A percentile compares a stretch with the other conserved stretches of the same genome.
Evolutionary conservation across 2,113 vertebrate species (phyloP).

Genomic region (Aegotheles bennettii): DNA sequence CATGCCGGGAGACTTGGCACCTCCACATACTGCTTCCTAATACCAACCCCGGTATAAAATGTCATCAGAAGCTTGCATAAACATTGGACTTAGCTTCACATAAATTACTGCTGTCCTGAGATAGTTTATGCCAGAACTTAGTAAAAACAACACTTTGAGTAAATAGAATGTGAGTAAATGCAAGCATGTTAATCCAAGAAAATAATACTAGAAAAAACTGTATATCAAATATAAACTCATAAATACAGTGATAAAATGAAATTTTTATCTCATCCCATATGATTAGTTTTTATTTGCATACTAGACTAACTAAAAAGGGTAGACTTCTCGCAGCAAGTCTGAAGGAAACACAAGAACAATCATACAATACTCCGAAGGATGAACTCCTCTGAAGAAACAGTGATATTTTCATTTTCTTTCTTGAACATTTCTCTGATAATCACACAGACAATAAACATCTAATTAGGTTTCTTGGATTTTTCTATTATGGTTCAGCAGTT

Average conservation of each 20-base stretch:
- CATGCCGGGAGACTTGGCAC: constrained; percentile 75
- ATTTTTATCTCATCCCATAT: constrained; percentile 48
- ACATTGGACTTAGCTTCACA: constrained; percentile 81
- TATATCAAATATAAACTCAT: constrained; percentile 64
- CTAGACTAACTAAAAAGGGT: neutral
- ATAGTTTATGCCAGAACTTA: constrained; percentile 76
- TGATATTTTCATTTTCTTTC: constrained; percentile 10
- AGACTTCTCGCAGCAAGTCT: constrained; percentile 47
- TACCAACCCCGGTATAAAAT: constrained; percentile 77
- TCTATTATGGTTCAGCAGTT: neutral
- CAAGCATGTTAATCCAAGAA: constrained; percentile 72
- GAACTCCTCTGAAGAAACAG: neutral
- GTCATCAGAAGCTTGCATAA: constrained; percentile 83
- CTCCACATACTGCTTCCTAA: constrained; percentile 75
- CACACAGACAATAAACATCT: neutral
- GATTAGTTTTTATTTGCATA: constrained; percentile 50
- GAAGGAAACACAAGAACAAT: neutral
- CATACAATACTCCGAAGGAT: neutral
- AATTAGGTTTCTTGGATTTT: neutral
- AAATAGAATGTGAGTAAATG: constrained; percentile 75
- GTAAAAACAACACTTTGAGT: constrained; percentile 76
- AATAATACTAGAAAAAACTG: constrained; percentile 56
- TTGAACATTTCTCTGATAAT: constrained; percentile 16
- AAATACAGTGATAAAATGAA: constrained; percentile 65
- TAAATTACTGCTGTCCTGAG: constrained; percentile 81